These are phyloP conservation scores for Poeciliopsis turrubarensis DNA, from an alignment of 2,113 vertebrate species.

Conservation along the genomic window DNA sequence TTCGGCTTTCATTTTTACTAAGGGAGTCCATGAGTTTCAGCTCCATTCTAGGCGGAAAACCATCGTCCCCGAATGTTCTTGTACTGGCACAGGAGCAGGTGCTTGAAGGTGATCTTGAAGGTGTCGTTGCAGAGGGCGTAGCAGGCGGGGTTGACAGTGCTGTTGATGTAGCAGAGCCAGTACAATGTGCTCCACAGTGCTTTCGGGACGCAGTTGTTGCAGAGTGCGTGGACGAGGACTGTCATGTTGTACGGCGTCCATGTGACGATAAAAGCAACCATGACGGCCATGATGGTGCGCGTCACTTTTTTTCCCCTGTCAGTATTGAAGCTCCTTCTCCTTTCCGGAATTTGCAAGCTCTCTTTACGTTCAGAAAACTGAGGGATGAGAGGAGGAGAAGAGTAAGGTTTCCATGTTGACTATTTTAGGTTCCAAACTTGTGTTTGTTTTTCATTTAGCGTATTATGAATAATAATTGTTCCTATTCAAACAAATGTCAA, in stretches of 20 bases:
- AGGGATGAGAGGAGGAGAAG: background rate
- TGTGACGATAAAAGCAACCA: slow-evolving; percentile 84
- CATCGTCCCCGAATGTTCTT: slow-evolving; percentile 93
- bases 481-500: too few species aligned
- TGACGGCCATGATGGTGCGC: slow-evolving; percentile 95
- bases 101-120: slow-evolving; percentile 99
- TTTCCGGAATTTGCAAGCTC: slow-evolving; percentile 82
- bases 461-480: too few species aligned
- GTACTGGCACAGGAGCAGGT: slow-evolving; percentile 94
- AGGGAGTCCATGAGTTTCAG: slow-evolving; percentile 5
- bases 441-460: background rate
- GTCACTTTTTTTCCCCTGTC: slow-evolving; percentile 96
- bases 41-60: slow-evolving; percentile 10
- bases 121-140: slow-evolving; percentile 96
- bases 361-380: slow-evolving; percentile 79
- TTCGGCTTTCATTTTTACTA: background rate
- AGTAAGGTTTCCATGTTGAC: background rate
- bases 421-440: background rate
- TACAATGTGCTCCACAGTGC: slow-evolving; percentile 92
- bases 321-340: slow-evolving; percentile 84
- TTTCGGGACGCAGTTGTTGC: slow-evolving; percentile 87
- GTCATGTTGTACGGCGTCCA: slow-evolving; percentile 99
- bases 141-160: slow-evolving; percentile 96
- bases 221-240: slow-evolving; percentile 98
- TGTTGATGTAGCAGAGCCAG: slow-evolving; percentile 94